Conservation (phyloP, 1,140 invertebrate genomes). For the Lamellibrachia luymesi region DNA sequence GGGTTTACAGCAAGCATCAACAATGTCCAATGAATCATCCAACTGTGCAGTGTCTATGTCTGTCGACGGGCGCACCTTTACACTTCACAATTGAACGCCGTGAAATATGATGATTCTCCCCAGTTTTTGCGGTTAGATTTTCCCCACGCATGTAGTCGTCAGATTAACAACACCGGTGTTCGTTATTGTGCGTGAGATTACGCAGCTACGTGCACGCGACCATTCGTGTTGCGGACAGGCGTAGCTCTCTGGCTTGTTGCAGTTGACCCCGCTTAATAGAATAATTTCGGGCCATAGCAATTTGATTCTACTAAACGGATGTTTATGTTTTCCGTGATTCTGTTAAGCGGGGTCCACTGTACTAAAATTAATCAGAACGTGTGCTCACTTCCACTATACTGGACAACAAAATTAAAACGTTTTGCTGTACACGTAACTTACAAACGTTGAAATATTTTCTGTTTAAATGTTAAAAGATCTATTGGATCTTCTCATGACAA, state of each 20-base stretch:
- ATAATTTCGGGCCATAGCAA: too few relatives aligned
- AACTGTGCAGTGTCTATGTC: neutral
- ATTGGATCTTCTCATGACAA: too few relatives aligned
- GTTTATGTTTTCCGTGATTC: too few relatives aligned
- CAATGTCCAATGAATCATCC: neutral
- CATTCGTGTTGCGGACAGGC: neutral
- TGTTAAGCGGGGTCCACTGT: too few relatives aligned
- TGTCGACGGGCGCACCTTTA: neutral
- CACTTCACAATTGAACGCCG: neutral
- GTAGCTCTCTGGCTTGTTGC: too few relatives aligned
- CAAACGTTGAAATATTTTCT: too few relatives aligned
- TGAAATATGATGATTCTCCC: neutral
- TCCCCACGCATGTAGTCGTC: neutral
- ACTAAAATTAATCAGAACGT: neutral
- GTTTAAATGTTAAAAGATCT: too few relatives aligned
- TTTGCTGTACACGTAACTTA: too few relatives aligned
- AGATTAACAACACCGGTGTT: neutral
- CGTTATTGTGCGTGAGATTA: neutral
- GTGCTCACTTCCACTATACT: too few relatives aligned
- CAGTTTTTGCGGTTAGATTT: neutral
- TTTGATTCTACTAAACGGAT: too few relatives aligned
- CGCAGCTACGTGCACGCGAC: neutral
- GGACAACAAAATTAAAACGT: too few relatives aligned
- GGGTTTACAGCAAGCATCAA: neutral
- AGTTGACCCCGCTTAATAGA: too few relatives aligned